phyloP scores from a whole-genome alignment of 2,113 vertebrate species.

The Platysteira castanea region DNA sequence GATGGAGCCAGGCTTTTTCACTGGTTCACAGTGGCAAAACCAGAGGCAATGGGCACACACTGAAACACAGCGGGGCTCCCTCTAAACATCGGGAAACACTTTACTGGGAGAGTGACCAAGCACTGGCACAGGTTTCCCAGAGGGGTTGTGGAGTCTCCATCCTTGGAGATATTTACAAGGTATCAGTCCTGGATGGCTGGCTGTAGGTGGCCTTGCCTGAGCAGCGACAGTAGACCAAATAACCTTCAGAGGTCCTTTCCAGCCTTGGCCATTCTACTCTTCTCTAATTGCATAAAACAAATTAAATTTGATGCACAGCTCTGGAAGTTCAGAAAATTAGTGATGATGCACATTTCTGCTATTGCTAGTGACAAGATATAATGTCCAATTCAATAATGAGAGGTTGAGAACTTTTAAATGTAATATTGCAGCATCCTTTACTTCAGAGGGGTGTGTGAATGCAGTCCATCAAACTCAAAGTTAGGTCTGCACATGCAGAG shows the following conservation, averaged over 20 bases:
- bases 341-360: not conserved
- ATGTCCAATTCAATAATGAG: not conserved
- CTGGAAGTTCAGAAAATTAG: not conserved
- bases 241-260: not conserved
- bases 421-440: not conserved
- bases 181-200: not conserved
- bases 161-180: not conserved
- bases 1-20: not conserved
- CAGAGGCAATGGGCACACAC: not conserved
- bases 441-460: not conserved
- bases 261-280: not conserved
- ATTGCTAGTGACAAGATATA: not conserved
- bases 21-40: too few species aligned
- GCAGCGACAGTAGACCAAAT: not conserved
- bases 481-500: not conserved
- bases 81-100: not conserved
- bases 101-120: not conserved
- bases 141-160: not conserved
- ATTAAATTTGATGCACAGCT: not conserved
- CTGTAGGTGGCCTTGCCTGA: not conserved
- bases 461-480: not conserved
- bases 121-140: not conserved
- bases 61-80: not conserved
- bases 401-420: not conserved
- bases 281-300: not conserved